Conservation (phyloP, 2,888 invertebrate species). For the Bugula neritina region DNA sequence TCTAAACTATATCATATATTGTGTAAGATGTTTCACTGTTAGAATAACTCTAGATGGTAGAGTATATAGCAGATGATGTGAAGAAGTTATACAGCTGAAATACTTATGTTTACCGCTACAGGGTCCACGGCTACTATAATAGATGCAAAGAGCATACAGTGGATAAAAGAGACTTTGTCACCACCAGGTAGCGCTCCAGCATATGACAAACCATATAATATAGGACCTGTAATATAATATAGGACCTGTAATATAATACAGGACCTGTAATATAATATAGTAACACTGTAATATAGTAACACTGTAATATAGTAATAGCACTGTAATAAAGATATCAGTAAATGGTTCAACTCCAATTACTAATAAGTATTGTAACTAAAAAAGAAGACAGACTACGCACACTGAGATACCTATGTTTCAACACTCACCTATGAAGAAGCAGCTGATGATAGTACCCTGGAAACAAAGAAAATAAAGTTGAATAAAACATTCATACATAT, state of each 20-base stretch:
- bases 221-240: constrained; percentile 37
- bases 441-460: constrained; percentile 46
- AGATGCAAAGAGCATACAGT: constrained; percentile 56
- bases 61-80: too few relatives aligned
- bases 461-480: constrained; percentile 31
- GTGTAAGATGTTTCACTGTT: too few relatives aligned
- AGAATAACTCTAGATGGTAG: too few relatives aligned
- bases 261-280: too few relatives aligned
- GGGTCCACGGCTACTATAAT: constrained; percentile 61
- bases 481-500: too few relatives aligned
- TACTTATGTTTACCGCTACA: constrained; percentile 57
- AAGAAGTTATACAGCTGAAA: too few relatives aligned
- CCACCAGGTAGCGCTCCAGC: constrained; percentile 44
- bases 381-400: too few relatives aligned
- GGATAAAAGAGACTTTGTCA: constrained; percentile 36
- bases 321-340: not conserved
- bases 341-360: not conserved
- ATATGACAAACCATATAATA: constrained; percentile 41
- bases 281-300: too few relatives aligned
- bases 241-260: too few relatives aligned
- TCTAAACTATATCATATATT: too few relatives aligned
- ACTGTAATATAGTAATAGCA: not conserved
- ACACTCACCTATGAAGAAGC: constrained; percentile 44
- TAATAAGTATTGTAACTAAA: too few relatives aligned
- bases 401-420: too few relatives aligned